phyloP scores from a whole-genome alignment of 2,888 invertebrate genomes.

The Leucania comma region DNA sequence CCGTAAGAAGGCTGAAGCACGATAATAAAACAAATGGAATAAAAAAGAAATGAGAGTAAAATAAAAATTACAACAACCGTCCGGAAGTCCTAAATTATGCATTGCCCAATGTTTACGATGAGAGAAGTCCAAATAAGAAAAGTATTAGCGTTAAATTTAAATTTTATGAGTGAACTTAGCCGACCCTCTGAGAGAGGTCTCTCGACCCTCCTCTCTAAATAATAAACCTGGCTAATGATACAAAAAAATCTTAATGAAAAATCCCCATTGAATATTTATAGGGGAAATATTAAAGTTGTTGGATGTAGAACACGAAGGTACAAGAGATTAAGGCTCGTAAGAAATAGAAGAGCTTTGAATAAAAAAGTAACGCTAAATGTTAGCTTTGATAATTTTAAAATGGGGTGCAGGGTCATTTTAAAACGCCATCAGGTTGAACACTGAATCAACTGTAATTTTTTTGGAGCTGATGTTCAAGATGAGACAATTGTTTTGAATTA shows the following conservation, averaged over 20 bases:
- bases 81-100: constrained; percentile 59
- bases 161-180: constrained; percentile 76
- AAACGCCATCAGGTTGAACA: neutral
- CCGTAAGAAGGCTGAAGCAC: neutral
- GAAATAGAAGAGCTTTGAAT: constrained; percentile 55
- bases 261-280: constrained; percentile 70
- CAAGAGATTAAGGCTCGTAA: constrained; percentile 59
- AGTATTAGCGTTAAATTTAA: constrained; percentile 75
- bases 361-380: constrained; percentile 45
- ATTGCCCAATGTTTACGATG: constrained; percentile 62
- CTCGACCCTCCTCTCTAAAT: constrained; percentile 74
- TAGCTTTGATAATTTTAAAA: constrained; percentile 41
- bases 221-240: constrained; percentile 81
- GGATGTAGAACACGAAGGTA: constrained; percentile 62
- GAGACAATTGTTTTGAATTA: neutral
- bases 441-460: neutral
- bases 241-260: constrained; percentile 72
- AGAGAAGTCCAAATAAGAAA: constrained; percentile 67
- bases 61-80: constrained; percentile 40
- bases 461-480: neutral
- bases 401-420: constrained; percentile 14
- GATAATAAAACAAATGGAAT: constrained; percentile 25
- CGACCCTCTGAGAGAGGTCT: constrained; percentile 61
- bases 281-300: constrained; percentile 63
- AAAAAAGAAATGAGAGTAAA: constrained; percentile 36